These are phyloP conservation scores for Hozukius guyotensis DNA, from an alignment of 2,797 vertebrate genomes.

Conservation along the genomic window DNA sequence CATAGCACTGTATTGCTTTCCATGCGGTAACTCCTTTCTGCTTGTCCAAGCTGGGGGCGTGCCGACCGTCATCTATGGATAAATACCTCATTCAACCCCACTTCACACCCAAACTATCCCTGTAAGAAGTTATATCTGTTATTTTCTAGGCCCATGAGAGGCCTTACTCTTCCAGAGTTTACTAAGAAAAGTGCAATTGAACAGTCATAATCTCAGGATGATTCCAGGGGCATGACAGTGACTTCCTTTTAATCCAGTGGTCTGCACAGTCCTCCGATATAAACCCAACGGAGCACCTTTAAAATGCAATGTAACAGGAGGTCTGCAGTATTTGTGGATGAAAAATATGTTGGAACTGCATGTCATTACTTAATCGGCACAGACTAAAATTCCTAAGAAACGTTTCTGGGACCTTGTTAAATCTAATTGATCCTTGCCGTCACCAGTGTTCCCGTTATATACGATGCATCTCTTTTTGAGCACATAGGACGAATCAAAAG, in stretches of 20 bases:
- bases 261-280: not conserved
- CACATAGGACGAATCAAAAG: not conserved
- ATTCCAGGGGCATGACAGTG: not conserved
- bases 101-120: not conserved
- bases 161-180: not conserved
- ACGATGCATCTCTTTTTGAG: not conserved
- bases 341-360: not conserved
- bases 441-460: not conserved
- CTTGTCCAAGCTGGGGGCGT: too few species aligned
- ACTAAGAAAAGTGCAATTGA: not conserved
- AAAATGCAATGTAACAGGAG: not conserved
- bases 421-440: constrained; percentile 6
- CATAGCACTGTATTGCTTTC: too few species aligned
- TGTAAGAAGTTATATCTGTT: not conserved
- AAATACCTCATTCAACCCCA: too few species aligned
- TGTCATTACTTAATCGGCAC: constrained; percentile 1
- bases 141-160: not conserved
- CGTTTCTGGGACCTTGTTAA: not conserved
- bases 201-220: not conserved
- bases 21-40: too few species aligned
- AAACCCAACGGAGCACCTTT: not conserved
- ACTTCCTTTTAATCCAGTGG: not conserved
- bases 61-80: too few species aligned
- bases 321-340: constrained; percentile 13
- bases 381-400: not conserved